Evolutionary conservation across 2,113 vertebrate genomes (phyloP).

Genomic region (Noctilio leporinus): DNA sequence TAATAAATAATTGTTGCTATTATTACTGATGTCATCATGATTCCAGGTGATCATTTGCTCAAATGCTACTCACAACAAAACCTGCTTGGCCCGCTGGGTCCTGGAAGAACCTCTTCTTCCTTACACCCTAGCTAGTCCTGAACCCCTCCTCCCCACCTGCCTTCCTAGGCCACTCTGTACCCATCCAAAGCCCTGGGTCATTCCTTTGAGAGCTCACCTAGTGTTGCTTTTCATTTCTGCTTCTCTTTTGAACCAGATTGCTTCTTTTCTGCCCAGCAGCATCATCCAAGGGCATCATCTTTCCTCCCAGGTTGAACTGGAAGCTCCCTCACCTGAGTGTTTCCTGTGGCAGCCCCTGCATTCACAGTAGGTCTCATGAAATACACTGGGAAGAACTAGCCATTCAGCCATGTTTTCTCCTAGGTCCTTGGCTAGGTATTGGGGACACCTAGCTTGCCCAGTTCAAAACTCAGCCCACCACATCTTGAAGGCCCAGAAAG

Average conservation of each 20-base stretch:
- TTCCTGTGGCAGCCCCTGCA: neutral
- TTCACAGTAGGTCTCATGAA: neutral
- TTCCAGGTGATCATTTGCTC: neutral
- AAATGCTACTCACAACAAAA: neutral
- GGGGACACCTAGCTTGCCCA: neutral
- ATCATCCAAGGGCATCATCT: neutral
- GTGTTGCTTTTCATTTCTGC: neutral
- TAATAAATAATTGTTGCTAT: neutral
- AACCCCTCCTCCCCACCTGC: neutral
- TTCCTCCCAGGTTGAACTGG: neutral
- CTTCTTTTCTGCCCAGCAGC: neutral
- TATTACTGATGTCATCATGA: neutral
- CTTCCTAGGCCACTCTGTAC: neutral
- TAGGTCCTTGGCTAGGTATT: neutral
- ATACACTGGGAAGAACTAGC: neutral
- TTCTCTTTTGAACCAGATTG: fast-evolving
- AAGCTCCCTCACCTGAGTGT: neutral
- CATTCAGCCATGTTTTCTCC: neutral
- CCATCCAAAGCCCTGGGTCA: neutral
- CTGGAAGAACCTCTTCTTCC: neutral
- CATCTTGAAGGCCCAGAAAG: neutral
- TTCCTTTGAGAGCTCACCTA: neutral
- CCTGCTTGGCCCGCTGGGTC: neutral
- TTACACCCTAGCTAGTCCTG: neutral
- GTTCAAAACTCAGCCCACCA: neutral